Conservation (phyloP, 1,140 invertebrate species). For the Monochamus saltuarius region DNA sequence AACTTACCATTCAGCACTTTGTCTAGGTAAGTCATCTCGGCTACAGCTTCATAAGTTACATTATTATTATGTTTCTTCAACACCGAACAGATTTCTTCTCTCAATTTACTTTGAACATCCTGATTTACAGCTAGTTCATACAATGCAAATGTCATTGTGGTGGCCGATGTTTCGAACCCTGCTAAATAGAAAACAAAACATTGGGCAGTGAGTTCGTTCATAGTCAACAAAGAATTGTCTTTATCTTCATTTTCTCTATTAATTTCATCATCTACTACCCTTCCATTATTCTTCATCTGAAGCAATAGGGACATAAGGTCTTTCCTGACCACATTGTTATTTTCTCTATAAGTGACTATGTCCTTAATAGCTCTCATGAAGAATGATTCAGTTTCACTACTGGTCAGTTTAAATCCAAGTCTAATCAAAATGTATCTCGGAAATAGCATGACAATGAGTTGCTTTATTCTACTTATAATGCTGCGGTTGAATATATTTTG, state of each 20-base stretch:
- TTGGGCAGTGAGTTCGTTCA: constrained; percentile 48
- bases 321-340: constrained; percentile 22
- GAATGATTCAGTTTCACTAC: constrained; percentile 2
- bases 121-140: constrained; percentile 55
- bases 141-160: constrained; percentile 53
- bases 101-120: constrained; percentile 53
- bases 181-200: constrained; percentile 56
- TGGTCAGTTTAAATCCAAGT: neutral
- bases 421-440: constrained; percentile 9
- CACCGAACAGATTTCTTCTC: constrained; percentile 54
- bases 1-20: constrained; percentile 50
- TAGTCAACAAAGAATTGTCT: neutral
- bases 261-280: constrained; percentile 18
- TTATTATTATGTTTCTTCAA: constrained; percentile 53
- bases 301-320: constrained; percentile 29
- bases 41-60: constrained; percentile 59
- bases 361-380: constrained; percentile 13
- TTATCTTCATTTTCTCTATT: neutral
- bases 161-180: constrained; percentile 57
- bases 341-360: constrained; percentile 19
- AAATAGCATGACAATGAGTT: constrained; percentile 4
- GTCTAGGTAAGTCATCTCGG: constrained; percentile 54
- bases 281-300: constrained; percentile 26
- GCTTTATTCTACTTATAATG: constrained; percentile 3
- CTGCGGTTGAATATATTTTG: constrained; percentile 35